Percentiles rank a stretch among this genome's conserved stretches.
phyloP scores from a whole-genome alignment of 1,140 invertebrate species.

The Euura saliciscinereae region DNA sequence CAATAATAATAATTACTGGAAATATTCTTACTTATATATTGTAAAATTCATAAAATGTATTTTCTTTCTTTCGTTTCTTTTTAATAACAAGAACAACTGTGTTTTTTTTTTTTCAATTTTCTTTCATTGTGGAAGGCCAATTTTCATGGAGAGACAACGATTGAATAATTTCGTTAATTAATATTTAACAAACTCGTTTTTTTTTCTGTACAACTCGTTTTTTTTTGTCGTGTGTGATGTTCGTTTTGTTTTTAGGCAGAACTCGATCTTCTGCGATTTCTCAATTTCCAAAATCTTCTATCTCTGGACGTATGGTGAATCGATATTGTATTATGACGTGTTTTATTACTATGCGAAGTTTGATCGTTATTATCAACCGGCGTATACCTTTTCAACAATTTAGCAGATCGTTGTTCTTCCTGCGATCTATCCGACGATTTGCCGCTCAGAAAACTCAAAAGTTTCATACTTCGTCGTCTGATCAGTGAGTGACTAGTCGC shows the following conservation, averaged over 20 bases:
- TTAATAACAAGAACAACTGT: slow-evolving; percentile 33
- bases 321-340: slow-evolving; percentile 51
- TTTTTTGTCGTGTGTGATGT: neutral
- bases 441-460: slow-evolving; percentile 50
- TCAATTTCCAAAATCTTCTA: slow-evolving; percentile 54
- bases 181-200: slow-evolving; percentile 1
- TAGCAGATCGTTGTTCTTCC: slow-evolving; percentile 45
- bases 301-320: slow-evolving; percentile 55
- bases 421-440: slow-evolving; percentile 41
- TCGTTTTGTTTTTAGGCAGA: slow-evolving; percentile 34
- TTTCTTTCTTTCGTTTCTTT: neutral
- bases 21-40: slow-evolving; percentile 16
- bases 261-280: slow-evolving; percentile 51
- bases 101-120: no score
- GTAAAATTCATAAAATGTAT: slow-evolving; percentile 34
- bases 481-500: slow-evolving; percentile 40
- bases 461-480: slow-evolving; percentile 44
- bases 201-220: neutral
- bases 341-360: slow-evolving; percentile 10
- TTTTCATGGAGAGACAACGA: slow-evolving; percentile 38
- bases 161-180: slow-evolving; percentile 10
- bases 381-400: slow-evolving; percentile 48
- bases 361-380: slow-evolving; percentile 37
- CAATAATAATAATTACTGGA: no score
- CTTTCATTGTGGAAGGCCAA: slow-evolving; percentile 36